Percentiles rank a stretch among this genome's conserved stretches.
phyloP scores from a whole-genome alignment of 2,888 invertebrate species.

The Eupithecia centaureata region DNA sequence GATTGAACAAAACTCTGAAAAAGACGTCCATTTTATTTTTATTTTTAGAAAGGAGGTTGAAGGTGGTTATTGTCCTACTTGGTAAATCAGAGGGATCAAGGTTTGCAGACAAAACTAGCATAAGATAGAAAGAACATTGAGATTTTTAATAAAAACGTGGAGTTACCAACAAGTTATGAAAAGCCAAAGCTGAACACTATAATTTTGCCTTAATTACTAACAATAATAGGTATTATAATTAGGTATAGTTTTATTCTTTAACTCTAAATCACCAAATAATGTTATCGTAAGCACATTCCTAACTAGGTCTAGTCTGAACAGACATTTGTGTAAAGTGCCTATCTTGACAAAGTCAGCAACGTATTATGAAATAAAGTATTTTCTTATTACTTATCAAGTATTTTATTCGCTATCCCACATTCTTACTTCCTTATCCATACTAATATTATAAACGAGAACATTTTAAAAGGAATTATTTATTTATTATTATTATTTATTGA shows the following conservation, averaged over 20 bases:
- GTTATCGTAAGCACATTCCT: slow-evolving; percentile 11
- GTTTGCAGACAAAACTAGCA: not conserved
- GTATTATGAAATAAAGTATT: slow-evolving; percentile 35
- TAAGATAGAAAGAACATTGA: not conserved
- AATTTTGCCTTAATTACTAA: not conserved
- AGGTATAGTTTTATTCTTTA: not conserved
- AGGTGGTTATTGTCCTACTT: not conserved
- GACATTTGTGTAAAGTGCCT: slow-evolving; percentile 25
- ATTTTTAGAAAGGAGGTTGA: not conserved
- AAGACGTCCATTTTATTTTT: not conserved
- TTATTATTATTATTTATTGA: no score
- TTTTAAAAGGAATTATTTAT: no score
- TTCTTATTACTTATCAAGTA: slow-evolving; percentile 22
- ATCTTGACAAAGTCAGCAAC: slow-evolving; percentile 24
- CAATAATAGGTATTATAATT: slow-evolving; percentile 1
- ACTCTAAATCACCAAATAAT: slow-evolving; percentile 2
- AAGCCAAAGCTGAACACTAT: slow-evolving; percentile 9
- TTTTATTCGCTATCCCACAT: no score
- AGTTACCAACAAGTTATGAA: not conserved
- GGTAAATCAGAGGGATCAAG: not conserved
- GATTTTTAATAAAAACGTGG: not conserved
- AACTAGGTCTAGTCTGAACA: slow-evolving; percentile 10
- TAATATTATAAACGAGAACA: no score
- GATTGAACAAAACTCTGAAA: not conserved
- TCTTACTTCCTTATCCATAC: no score